A percentile compares a stretch with the other conserved stretches of the same genome.
These are phyloP conservation scores for Urechis unicinctus DNA, from an alignment of 2,888 invertebrate species.

Conservation along the genomic window DNA sequence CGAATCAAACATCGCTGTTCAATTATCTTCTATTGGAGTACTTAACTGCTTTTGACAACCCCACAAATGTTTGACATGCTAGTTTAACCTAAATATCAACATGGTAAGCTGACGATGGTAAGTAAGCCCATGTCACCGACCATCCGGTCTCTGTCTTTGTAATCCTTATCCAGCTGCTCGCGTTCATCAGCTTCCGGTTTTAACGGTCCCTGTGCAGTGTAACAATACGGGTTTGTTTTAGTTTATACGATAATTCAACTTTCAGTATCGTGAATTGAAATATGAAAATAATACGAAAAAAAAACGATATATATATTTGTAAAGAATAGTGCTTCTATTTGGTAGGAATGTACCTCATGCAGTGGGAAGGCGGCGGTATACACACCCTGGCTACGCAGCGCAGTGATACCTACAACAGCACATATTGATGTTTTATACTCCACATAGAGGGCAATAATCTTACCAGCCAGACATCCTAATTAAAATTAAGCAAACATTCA, in stretches of 20 bases:
- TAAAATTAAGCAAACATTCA: neutral
- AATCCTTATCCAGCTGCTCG: constrained; percentile 9
- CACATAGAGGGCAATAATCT: neutral
- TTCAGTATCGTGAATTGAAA: no score
- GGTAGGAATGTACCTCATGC: constrained; percentile 20
- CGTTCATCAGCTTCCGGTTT: constrained; percentile 1
- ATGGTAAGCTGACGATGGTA: no score
- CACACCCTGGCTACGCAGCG: constrained; percentile 6
- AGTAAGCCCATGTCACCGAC: no score
- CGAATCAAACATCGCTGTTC: neutral
- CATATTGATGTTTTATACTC: neutral
- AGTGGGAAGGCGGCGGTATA: constrained; percentile 18
- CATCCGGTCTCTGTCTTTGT: constrained; percentile 17
- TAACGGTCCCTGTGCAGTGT: constrained; percentile 7
- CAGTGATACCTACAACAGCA: constrained; percentile 16
- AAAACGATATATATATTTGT: no score
- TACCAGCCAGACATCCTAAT: neutral
- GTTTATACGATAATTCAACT: no score
- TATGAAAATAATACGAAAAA: no score
- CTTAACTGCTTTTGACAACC: no score
- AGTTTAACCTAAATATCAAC: no score
- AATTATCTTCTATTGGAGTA: neutral
- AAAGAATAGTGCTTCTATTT: no score
- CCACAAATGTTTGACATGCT: no score
- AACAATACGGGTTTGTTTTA: no score